Base-by-base conservation (phyloP, 1,140 invertebrate species). In the Aplysia californica region DNA sequence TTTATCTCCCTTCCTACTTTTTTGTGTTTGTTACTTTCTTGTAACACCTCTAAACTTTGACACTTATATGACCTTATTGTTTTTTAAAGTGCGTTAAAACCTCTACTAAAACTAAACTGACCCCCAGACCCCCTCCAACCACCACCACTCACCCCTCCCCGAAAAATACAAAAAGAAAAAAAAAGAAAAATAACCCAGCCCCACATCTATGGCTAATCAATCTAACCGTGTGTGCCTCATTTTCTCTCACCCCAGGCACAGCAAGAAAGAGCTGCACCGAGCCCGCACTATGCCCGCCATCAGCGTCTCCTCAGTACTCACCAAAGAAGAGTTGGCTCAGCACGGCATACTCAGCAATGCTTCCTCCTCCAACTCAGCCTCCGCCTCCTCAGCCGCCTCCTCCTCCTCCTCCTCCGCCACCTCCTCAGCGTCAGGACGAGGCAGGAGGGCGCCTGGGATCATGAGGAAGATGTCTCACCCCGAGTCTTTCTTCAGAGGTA, bases 381-480 rank as follows among this genome's bases (percentile, higher is more conserved):
- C 29, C 2, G 21, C 61, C 1, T 2, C 61, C 3, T 15, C 61
- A 50, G 38, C 39, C 20, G n/a, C 66, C 20, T 3, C 66, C 58
- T 18, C 58, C 18, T 10, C 66, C 20, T n/a, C 36, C 18, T 1
- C 36, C 58, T 61, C 58, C 6, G 2, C 1, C 66, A 44, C 26
- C 39, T 6, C 41, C 38, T 2, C 35, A 65, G 18, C 35, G 18
- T 36, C 33, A 36, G 20, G 39, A 65, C n/a, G n/a, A n/a, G n/a
- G n/a, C n/a, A 50, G n/a, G 10, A 50, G n/a, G 44, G 44, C 44
- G 10, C 10, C n/a, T 15, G 44, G 21, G 10, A 36, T 41, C 23
- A 41, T 68, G 36, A 68, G 66, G 31, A 68, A 68, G n/a, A 68
- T 68, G 66, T 68, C 66, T 68, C 50, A 68, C 39, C 66, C 66